Percentiles rank a stretch among this genome's conserved stretches.
Conservation (phyloP, 1,140 invertebrate species). For the Archivesica marissinica region DNA sequence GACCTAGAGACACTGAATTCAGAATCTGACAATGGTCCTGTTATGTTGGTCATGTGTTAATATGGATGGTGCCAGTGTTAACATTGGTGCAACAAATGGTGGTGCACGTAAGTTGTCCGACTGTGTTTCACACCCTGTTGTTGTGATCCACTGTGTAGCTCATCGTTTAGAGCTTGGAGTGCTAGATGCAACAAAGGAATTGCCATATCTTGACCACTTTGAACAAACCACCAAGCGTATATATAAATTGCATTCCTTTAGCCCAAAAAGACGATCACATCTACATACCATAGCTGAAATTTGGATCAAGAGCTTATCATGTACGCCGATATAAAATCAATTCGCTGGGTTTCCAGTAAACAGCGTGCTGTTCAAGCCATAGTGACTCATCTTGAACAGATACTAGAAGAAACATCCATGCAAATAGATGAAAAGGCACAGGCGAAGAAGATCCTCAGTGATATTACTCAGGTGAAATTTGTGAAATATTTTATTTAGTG, state of each 20-base stretch:
- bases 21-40: no score
- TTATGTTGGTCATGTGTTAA: no score
- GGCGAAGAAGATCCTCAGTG: slow-evolving; percentile 33
- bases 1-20: not conserved
- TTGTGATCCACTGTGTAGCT: slow-evolving; percentile 38
- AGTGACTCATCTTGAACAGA: slow-evolving; percentile 45
- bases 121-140: not conserved
- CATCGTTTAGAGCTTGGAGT: slow-evolving; percentile 1
- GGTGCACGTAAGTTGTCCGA: slow-evolving; percentile 23
- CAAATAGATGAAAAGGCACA: slow-evolving; percentile 33
- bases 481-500: slow-evolving; percentile 54
- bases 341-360: slow-evolving; percentile 19
- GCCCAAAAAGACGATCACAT: slow-evolving; percentile 12
- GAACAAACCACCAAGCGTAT: slow-evolving; percentile 4
- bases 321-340: slow-evolving; percentile 44
- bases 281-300: not conserved
- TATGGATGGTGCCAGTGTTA: slow-evolving; percentile 42
- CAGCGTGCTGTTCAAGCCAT: slow-evolving; percentile 41
- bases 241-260: slow-evolving; percentile 25
- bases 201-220: not conserved
- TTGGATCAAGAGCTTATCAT: slow-evolving; percentile 14
- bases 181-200: not conserved
- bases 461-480: slow-evolving; percentile 57
- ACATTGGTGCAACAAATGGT: slow-evolving; percentile 42
- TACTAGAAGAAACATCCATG: slow-evolving; percentile 18